Percentiles rank a stretch among this genome's conserved stretches.
These are phyloP conservation scores for Xylophagus ater DNA, from an alignment of 2,888 invertebrate genomes.

Conservation along the genomic window DNA sequence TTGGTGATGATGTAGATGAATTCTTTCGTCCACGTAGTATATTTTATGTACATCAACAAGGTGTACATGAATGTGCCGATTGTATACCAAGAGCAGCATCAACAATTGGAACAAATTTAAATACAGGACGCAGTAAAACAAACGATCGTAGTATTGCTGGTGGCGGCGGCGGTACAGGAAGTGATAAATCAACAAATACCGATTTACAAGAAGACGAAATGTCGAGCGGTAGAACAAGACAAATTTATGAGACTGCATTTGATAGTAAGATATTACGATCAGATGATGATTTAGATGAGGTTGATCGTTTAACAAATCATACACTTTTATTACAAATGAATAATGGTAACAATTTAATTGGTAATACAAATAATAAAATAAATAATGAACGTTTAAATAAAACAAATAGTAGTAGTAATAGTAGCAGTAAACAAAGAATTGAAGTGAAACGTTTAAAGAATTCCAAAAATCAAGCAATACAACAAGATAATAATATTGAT, in stretches of 20 bases:
- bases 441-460: conserved; percentile 36
- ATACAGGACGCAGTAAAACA: conserved; percentile 1
- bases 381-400: conserved; percentile 35
- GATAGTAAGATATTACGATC: conserved; percentile 77
- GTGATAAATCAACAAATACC: conserved; percentile 15
- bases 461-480: conserved; percentile 36
- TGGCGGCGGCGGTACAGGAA: conserved; percentile 13
- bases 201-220: conserved; percentile 38
- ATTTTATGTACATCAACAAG: conserved; percentile 56
- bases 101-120: conserved; percentile 5
- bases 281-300: conserved; percentile 66
- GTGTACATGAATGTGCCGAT: conserved; percentile 45
- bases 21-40: conserved; percentile 56
- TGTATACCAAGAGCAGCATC: conserved; percentile 27
- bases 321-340: conserved; percentile 54
- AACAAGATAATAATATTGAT: conserved; percentile 24
- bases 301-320: conserved; percentile 71
- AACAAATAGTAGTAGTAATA: conserved; percentile 27
- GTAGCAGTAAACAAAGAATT: conserved; percentile 24
- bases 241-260: conserved; percentile 82
- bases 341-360: conserved; percentile 38
- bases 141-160: conserved; percentile 16
- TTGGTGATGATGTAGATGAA: conserved; percentile 50
- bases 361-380: conserved; percentile 40
- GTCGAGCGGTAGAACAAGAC: conserved; percentile 51